Percentiles rank a stretch among this genome's conserved stretches.
These are phyloP conservation scores for Mionectes olivaceus DNA, from an alignment of 2,797 vertebrate genomes.

Conservation along the genomic window DNA sequence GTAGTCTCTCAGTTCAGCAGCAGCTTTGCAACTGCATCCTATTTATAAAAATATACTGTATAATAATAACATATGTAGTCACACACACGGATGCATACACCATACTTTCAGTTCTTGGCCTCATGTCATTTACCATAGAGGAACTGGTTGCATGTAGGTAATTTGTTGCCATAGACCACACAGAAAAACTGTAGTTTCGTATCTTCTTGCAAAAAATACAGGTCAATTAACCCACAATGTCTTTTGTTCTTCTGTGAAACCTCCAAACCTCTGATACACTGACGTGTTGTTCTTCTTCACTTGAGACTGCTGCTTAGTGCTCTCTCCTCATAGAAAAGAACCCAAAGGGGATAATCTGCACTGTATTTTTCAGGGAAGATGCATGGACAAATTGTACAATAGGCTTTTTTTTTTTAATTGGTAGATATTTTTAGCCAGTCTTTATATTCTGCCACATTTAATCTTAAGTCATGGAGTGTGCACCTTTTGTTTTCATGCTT, in stretches of 20 bases:
- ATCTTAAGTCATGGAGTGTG: neutral
- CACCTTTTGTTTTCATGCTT: too few relatives aligned
- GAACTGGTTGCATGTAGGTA: neutral
- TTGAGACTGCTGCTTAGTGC: neutral
- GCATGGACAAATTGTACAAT: neutral
- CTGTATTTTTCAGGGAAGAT: neutral
- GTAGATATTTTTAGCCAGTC: neutral
- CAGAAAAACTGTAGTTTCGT: neutral
- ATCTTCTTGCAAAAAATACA: neutral
- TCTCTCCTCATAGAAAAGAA: neutral
- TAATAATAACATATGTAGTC: neutral
- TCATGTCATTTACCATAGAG: neutral
- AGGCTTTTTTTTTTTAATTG: neutral
- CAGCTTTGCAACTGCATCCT: neutral
- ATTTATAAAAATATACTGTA: neutral
- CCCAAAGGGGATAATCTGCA: neutral
- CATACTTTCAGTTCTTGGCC: neutral
- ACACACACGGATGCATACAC: neutral
- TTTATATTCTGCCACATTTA: neutral
- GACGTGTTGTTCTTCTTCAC: neutral
- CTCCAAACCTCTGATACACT: neutral
- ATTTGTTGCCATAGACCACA: neutral
- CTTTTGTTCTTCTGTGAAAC: neutral
- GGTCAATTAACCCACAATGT: neutral
- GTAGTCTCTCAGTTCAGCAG: neutral